A percentile compares a stretch with the other conserved stretches of the same genome.
Conservation (phyloP, 2,113 vertebrate genomes). For the Meleagris gallopavo region DNA sequence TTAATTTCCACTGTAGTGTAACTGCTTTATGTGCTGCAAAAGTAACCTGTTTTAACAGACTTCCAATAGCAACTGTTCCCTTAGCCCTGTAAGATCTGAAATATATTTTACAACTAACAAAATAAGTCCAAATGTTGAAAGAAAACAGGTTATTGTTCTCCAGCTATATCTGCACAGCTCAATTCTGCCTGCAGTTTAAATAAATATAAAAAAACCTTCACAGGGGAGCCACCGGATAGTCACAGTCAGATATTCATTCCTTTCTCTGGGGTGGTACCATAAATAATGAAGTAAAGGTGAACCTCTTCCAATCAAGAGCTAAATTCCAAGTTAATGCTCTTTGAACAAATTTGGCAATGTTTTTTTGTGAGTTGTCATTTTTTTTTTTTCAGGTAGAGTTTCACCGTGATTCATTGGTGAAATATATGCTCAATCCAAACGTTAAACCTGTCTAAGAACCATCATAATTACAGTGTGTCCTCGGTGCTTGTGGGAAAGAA, state of each 20-base stretch:
- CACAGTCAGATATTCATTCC: background rate
- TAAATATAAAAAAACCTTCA: background rate
- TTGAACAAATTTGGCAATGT: background rate
- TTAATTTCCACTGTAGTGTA: background rate
- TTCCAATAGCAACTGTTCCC: background rate
- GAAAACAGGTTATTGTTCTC: background rate
- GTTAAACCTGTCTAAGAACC: conserved; percentile 29
- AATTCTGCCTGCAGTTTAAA: background rate
- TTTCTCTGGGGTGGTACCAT: background rate
- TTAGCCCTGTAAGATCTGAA: background rate
- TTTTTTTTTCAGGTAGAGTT: conserved; percentile 8
- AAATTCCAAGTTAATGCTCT: background rate
- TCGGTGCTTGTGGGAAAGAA: background rate
- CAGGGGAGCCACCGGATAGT: background rate
- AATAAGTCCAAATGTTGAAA: background rate
- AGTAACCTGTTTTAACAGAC: background rate
- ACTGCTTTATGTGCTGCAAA: background rate
- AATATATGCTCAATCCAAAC: background rate
- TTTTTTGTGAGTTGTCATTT: background rate
- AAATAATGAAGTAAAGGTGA: background rate
- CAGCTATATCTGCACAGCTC: background rate
- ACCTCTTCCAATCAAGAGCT: background rate
- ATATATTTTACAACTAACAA: background rate
- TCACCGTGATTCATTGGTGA: background rate
- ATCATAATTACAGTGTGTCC: background rate